Evolutionary conservation across 2,888 invertebrate species (phyloP), one percentile per base, ranked within the genome.

Genomic region (Drymonia ruficornis): DNA sequence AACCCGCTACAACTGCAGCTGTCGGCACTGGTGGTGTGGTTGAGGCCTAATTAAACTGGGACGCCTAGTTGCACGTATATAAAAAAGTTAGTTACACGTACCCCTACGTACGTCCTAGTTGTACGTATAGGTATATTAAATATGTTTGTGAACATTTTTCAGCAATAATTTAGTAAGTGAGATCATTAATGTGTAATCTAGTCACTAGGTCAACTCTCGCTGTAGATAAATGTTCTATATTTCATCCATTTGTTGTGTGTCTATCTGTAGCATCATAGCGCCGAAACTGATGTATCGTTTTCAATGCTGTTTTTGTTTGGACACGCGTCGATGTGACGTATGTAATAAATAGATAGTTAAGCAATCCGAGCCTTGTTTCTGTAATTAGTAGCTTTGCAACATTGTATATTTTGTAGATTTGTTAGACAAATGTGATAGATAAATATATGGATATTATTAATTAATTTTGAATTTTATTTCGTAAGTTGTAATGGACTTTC

Each of bases 401-500:
- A 15, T 7, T 40, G 15, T 50, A 51, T 34, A 42, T 51, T 57
- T 55, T 55, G 29, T 40, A 51, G 16, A 31, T 18, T 54, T 36
- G 46, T 56, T 53, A 54, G 43, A 11, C 45, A n/a, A 63, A 61
- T 64, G 61, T 64, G 65, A 66, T 61, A 56, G 65, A 66, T 61
- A 56, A 62, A 43, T 43, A 43, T 43, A 43, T 43, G 6, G 6
- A 19, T 19, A 16, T 43, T 13, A n/a, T 43, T 19, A 43, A 43
- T 12, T 43, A 19, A 12, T 43, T 13, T 43, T 43, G 12, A 19
- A 2, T 19, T 43, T 43, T 19, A 43, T 12, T 43, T 43, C 19
- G 13, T 6, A 40, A 40, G 38, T 38, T 15, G 38, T 38, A 11
- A 5, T 36, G n/a, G 9, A 29, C 1, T 36, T n/a, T n/a, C 5